Conservation (phyloP, 2,888 invertebrate genomes). For the Tetheella fluctuosa region DNA sequence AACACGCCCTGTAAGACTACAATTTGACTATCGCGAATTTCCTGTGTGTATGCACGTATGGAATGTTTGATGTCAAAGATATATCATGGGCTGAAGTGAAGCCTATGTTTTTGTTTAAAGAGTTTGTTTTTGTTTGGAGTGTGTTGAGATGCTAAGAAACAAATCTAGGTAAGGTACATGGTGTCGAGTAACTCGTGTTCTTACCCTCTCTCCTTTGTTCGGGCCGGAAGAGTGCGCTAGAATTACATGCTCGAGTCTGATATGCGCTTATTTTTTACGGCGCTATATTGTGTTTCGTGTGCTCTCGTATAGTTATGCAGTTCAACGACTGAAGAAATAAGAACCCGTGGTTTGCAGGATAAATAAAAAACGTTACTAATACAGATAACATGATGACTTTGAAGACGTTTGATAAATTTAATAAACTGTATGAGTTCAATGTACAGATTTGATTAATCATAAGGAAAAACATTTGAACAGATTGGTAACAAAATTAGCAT, state of each 20-base stretch:
- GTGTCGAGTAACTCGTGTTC: constrained; percentile 85
- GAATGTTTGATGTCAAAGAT: constrained; percentile 62
- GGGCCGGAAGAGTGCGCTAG: constrained; percentile 84
- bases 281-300: constrained; percentile 80
- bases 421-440: too few species aligned
- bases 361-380: constrained; percentile 74
- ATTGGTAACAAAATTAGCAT: too few species aligned
- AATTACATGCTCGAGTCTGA: constrained; percentile 84
- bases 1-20: constrained; percentile 81
- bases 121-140: constrained; percentile 62
- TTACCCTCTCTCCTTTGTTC: constrained; percentile 84
- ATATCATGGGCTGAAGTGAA: constrained; percentile 55
- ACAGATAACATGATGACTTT: constrained; percentile 43
- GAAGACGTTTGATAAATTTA: neutral
- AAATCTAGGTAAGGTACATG: constrained; percentile 83
- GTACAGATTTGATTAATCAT: too few species aligned
- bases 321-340: constrained; percentile 80
- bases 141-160: constrained; percentile 71
- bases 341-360: constrained; percentile 67
- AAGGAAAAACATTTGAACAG: too few species aligned
- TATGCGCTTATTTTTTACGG: constrained; percentile 84
- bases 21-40: constrained; percentile 85
- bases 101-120: constrained; percentile 54
- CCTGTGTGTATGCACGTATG: constrained; percentile 65
- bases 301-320: constrained; percentile 78